These are phyloP conservation scores for Proterorhinus semilunaris DNA, from an alignment of 2,113 vertebrate genomes.

Conservation along the genomic window DNA sequence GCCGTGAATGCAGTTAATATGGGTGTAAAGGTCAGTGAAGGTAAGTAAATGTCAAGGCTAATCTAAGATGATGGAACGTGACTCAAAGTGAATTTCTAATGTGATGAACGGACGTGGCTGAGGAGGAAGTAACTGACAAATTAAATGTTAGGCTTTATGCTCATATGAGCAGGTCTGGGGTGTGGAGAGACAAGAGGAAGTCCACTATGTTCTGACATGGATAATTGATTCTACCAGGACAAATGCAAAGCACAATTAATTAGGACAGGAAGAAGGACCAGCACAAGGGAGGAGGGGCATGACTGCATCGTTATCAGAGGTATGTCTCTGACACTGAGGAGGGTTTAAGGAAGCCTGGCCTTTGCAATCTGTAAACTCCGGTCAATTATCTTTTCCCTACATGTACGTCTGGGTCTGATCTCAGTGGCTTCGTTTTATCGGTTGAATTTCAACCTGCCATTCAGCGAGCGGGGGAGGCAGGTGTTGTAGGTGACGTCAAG, in stretches of 20 bases:
- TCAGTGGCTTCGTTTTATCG: too few relatives aligned
- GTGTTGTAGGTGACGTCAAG: too few relatives aligned
- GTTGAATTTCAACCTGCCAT: too few relatives aligned
- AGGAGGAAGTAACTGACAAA: constrained; percentile 44
- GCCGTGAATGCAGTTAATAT: constrained; percentile 27
- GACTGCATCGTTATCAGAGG: too few relatives aligned
- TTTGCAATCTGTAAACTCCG: too few relatives aligned
- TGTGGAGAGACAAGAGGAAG: constrained; percentile 15
- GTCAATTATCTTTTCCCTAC: too few relatives aligned
- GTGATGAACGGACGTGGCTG: constrained; percentile 50
- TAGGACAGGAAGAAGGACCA: constrained; percentile 6
- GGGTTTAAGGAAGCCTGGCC: too few relatives aligned
- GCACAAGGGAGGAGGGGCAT: background rate
- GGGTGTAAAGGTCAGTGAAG: constrained; percentile 41
- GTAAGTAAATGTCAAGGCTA: constrained; percentile 47
- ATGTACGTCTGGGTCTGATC: too few relatives aligned
- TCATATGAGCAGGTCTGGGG: constrained; percentile 30
- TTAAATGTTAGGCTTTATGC: constrained; percentile 15
- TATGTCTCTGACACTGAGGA: background rate
- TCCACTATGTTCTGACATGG: constrained; percentile 3
- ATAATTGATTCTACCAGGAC: constrained; percentile 48
- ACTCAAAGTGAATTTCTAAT: constrained; percentile 42
- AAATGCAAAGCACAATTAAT: constrained; percentile 49
- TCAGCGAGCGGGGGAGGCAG: too few relatives aligned
- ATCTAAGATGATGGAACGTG: constrained; percentile 24